phyloP scores from a whole-genome alignment of 2,113 vertebrate genomes.

The Scomber scombrus region DNA sequence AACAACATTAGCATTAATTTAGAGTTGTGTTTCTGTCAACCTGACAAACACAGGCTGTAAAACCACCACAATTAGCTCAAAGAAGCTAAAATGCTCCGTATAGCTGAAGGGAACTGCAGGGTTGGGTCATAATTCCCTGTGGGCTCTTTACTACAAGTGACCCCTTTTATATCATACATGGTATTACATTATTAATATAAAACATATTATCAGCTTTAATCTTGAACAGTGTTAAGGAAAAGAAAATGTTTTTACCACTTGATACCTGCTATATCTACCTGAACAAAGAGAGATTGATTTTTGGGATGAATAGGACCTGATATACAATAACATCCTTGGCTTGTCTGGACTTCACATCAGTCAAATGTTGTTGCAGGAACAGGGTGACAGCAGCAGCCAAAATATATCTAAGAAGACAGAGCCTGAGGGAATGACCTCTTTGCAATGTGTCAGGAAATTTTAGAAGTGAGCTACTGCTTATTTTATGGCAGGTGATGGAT shows the following conservation, averaged over 20 bases:
- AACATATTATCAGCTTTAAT: conserved; percentile 8
- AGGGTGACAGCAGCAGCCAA: conserved; percentile 49
- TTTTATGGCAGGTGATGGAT: conserved; percentile 49
- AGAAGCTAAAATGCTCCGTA: background rate
- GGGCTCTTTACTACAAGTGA: no score
- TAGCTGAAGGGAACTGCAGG: background rate
- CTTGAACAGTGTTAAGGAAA: background rate
- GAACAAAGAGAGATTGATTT: conserved; percentile 10
- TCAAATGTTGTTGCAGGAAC: conserved; percentile 45
- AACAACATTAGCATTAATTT: no score
- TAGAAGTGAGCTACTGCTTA: conserved; percentile 40
- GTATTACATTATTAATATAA: background rate
- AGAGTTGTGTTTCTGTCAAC: no score
- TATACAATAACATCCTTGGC: conserved; percentile 22
- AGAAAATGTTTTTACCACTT: background rate
- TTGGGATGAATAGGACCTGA: conserved; percentile 20
- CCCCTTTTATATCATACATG: background rate
- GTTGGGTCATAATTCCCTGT: no score
- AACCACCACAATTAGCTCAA: background rate
- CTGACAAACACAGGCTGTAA: background rate
- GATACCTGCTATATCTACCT: background rate
- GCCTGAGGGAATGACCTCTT: conserved; percentile 48
- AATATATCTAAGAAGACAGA: conserved; percentile 51
- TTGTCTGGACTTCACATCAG: conserved; percentile 44
- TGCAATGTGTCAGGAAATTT: conserved; percentile 52